phyloP scores from a whole-genome alignment of 2,797 vertebrate genomes.

The Mormyrus hasselquistii region DNA sequence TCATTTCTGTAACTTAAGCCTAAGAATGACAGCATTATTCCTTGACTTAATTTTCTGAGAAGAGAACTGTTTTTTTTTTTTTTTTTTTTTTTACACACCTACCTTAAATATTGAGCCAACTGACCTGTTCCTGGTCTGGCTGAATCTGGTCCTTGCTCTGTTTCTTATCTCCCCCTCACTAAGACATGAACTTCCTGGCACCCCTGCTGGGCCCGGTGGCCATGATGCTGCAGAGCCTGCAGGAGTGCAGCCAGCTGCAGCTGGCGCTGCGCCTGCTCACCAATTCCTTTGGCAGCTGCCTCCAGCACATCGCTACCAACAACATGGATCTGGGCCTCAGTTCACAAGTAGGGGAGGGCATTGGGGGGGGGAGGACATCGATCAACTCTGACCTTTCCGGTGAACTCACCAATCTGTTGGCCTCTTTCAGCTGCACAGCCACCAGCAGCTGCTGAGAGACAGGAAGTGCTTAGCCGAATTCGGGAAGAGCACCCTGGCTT shows the following conservation, averaged over 20 bases:
- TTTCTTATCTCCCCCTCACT: neutral
- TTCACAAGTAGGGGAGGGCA: slow-evolving; percentile 59
- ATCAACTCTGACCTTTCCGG: neutral
- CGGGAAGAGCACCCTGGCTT: slow-evolving; percentile 55
- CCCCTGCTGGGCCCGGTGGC: slow-evolving; percentile 62
- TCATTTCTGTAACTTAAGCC: neutral
- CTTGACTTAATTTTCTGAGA: neutral
- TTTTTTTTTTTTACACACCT: neutral
- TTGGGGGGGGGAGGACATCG: neutral
- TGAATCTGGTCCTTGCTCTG: neutral
- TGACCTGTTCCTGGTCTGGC: neutral
- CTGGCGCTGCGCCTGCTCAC: slow-evolving; percentile 74
- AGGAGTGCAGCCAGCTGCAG: slow-evolving; percentile 86
- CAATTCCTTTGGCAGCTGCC: slow-evolving; percentile 69
- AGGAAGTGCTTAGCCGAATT: slow-evolving; percentile 55
- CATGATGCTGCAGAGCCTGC: slow-evolving; percentile 75
- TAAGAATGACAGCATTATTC: neutral
- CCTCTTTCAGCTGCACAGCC: slow-evolving; percentile 60
- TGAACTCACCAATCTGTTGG: neutral
- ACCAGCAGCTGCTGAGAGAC: slow-evolving; percentile 55
- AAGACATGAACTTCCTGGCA: slow-evolving; percentile 60
- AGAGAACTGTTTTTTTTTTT: neutral
- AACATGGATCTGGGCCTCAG: slow-evolving; percentile 65
- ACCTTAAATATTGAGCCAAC: neutral
- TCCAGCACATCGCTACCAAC: slow-evolving; percentile 78